A percentile compares a stretch with the other conserved stretches of the same genome.
These are phyloP conservation scores for Oriolus oriolus DNA, from an alignment of 2,113 vertebrate species.

Conservation along the genomic window DNA sequence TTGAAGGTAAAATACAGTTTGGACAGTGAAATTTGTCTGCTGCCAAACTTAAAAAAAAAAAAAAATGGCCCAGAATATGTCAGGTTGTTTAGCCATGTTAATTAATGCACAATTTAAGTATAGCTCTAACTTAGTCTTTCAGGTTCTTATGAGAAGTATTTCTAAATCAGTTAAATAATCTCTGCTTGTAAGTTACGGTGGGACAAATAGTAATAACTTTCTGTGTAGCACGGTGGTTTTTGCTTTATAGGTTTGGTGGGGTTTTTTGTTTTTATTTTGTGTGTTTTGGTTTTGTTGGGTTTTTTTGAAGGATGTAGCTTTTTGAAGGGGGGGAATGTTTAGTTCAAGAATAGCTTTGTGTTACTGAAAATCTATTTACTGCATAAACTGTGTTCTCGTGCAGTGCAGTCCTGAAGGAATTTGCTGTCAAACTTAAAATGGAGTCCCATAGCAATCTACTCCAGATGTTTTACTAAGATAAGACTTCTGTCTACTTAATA, in stretches of 20 bases:
- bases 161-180: neutral
- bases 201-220: neutral
- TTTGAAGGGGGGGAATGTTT: neutral
- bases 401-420: constrained; percentile 13
- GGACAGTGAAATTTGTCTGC: neutral
- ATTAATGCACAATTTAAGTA: neutral
- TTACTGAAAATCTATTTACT: neutral
- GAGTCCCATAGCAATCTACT: neutral
- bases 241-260: neutral
- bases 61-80: neutral
- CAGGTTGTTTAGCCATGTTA: neutral
- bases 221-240: rapidly evolving
- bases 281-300: neutral
- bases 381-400: neutral
- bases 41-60: neutral
- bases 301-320: neutral
- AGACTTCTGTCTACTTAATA: neutral
- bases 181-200: neutral
- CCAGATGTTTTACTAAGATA: constrained; percentile 54
- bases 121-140: neutral
- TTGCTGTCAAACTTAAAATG: constrained; percentile 41
- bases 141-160: neutral
- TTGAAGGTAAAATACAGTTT: neutral
- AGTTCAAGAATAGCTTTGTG: neutral
- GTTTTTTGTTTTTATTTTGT: neutral